Evolutionary conservation across 2,888 invertebrate species (phyloP).

Genomic region (Hypolimnas misippus): DNA sequence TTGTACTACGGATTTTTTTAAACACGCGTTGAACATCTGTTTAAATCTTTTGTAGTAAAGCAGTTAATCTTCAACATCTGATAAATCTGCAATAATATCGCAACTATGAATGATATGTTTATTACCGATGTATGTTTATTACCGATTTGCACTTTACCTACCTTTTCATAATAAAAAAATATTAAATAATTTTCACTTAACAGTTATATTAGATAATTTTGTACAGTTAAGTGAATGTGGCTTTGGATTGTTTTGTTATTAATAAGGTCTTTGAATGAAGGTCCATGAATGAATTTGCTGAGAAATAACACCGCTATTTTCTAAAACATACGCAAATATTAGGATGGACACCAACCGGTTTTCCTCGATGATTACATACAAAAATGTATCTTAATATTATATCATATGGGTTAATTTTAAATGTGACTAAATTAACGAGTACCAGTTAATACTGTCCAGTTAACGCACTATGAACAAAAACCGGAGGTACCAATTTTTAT

Average conservation of each 20-base stretch:
- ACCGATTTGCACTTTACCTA: no score
- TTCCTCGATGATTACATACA: constrained; percentile 19
- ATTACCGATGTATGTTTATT: no score
- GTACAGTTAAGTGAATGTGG: background rate
- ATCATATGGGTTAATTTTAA: constrained; percentile 53
- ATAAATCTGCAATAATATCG: no score
- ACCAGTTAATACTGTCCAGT: constrained; percentile 20
- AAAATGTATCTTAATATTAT: constrained; percentile 39
- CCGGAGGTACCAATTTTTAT: constrained; percentile 39
- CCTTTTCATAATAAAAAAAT: no score
- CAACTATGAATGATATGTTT: no score
- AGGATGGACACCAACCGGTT: constrained; percentile 69
- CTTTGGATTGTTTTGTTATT: background rate
- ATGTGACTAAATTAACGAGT: background rate
- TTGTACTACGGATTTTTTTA: no score
- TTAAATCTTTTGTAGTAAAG: no score
- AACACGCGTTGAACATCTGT: no score
- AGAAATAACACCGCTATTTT: constrained; percentile 52
- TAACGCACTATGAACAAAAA: constrained; percentile 30
- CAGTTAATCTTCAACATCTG: no score
- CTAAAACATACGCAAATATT: constrained; percentile 69
- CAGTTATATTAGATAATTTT: no score
- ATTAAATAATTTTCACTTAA: no score
- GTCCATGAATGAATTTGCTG: constrained; percentile 60
- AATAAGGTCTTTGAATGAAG: constrained; percentile 30